Evolutionary conservation across 2,888 invertebrate genomes (phyloP), one percentile per base, ranked within the genome.

Genomic region (Amphipyra berbera): DNA sequence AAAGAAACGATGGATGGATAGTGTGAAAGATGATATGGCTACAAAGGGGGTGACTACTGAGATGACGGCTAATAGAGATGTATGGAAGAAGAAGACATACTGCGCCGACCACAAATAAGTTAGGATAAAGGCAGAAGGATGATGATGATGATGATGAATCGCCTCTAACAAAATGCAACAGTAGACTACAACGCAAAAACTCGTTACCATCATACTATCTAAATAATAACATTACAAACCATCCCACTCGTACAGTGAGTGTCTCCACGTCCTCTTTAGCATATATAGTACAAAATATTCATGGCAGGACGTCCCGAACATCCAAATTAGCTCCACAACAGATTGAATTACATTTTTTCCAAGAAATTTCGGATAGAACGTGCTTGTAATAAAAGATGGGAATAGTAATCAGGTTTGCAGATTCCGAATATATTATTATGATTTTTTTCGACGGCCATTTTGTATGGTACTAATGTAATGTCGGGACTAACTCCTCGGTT

Each of bases 291-390:
- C 49, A 58, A 59, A 69, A 74, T 73, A 80, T 76, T 80, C 63
- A 50, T 58, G 47, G 27, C 50, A 37, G 38, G n/a, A 45, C 61
- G 10, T 45, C 35, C 56, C 45, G 33, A 54, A 62, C 67, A 63
- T 55, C 66, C 54, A 71, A 83, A 82, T 83, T 76, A 79, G 69
- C 59, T 58, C 68, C 60, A 44, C 14, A 45, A 47, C 73, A 78
- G 83, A 85, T 83, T 85, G 76, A 82, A 84, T 84, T 79, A 72
- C 78, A 68, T 60, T 73, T 76, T 78, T 77, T 63, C 68, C 67
- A 63, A 65, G 73, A 63, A 78, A 76, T 73, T 76, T 68, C 42
- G n/a, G 45, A 6, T 37, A 15, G 40, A 65, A 78, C 80, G 84
- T 82, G 85, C 46, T 48, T 38, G 54, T 41, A 64, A 53, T 66